phyloP scores from a whole-genome alignment of 1,140 invertebrate genomes.

The Caenorhabditis elegans region WBcel235 BX284605.5:11842001-11842500 shows the following conservation, averaged over 20 bases:
- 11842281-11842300: not conserved
- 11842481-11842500: not conserved
- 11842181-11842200: too few relatives aligned
- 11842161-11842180: too few relatives aligned
- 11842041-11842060: constrained; percentile 17
- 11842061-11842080: constrained; percentile 34
- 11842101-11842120: too few relatives aligned
- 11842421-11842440: not conserved
- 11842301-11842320: not conserved
- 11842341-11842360: constrained; percentile 23
- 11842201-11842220: too few relatives aligned
- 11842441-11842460: not conserved
- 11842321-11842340: constrained; percentile 27
- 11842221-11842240: too few relatives aligned
- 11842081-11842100: not conserved
- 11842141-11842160: too few relatives aligned
- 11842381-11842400: constrained; percentile 19
- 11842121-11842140: too few relatives aligned
- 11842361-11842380: constrained; percentile 13
- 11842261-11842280: constrained; percentile 27
- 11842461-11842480: not conserved
- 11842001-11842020: not conserved
- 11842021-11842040: constrained; percentile 1
- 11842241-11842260: constrained; percentile 18
- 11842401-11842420: constrained; percentile 19